Percentiles rank a stretch among this genome's conserved stretches.
Conservation (phyloP, 2,888 invertebrate genomes). For the Palloptera scutellata region DNA sequence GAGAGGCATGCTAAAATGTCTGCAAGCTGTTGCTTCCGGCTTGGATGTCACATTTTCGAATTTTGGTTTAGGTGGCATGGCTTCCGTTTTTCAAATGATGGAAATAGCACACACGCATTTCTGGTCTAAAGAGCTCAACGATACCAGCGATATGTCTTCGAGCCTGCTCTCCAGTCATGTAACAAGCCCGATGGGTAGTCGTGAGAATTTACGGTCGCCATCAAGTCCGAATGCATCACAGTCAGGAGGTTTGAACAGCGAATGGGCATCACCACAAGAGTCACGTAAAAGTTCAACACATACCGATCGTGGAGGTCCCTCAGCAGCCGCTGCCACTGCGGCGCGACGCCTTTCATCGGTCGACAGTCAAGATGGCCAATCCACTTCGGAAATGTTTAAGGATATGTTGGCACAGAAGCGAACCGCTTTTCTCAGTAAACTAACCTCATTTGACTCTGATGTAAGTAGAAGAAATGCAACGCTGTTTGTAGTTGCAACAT, state of each 20-base stretch:
- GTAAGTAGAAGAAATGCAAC: conserved; percentile 68
- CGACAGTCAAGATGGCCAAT: conserved; percentile 74
- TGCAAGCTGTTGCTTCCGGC: conserved; percentile 89
- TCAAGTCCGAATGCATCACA: conserved; percentile 65
- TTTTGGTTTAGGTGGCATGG: conserved; percentile 96
- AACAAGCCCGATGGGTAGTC: conserved; percentile 71
- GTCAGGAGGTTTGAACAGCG: conserved; percentile 62
- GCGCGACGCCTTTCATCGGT: conserved; percentile 72
- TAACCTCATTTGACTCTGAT: conserved; percentile 90
- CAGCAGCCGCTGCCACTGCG: conserved; percentile 35
- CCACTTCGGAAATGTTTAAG: conserved; percentile 90
- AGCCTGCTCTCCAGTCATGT: conserved; percentile 62
- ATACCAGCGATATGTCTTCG: conserved; percentile 66
- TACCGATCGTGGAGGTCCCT: conserved; percentile 48
- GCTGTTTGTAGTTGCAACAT: too few relatives aligned
- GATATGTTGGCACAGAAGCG: conserved; percentile 94
- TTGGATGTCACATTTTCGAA: conserved; percentile 91
- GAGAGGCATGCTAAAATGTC: conserved; percentile 95
- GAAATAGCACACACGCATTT: conserved; percentile 99
- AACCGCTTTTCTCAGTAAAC: conserved; percentile 83
- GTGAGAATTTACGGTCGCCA: conserved; percentile 74
- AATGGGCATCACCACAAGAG: conserved; percentile 72
- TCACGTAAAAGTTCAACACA: conserved; percentile 64
- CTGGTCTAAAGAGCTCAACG: conserved; percentile 86
- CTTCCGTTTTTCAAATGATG: conserved; percentile 93